Conservation (phyloP, 2,888 invertebrate genomes). For the Augiades crinisus region DNA sequence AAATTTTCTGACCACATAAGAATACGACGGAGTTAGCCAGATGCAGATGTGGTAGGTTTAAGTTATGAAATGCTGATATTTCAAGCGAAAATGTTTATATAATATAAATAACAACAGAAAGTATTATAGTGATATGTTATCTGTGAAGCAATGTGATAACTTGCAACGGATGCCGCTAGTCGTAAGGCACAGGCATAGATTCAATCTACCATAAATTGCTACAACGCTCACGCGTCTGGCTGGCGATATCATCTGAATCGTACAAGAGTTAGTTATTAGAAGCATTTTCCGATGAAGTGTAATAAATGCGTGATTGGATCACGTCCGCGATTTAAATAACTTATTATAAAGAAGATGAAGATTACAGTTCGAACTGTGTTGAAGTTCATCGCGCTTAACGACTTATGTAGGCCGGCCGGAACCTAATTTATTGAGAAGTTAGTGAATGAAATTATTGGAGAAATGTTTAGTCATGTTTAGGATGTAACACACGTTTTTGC, state of each 20-base stretch:
- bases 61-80: too few relatives aligned
- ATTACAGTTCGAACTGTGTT: conserved; percentile 4
- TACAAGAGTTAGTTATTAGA: conserved; percentile 10
- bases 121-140: neutral
- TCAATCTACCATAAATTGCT: conserved; percentile 34
- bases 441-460: neutral
- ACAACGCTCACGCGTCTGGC: conserved; percentile 25
- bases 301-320: conserved; percentile 17
- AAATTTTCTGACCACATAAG: too few relatives aligned
- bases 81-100: too few relatives aligned
- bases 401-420: neutral
- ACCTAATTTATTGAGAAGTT: conserved; percentile 1
- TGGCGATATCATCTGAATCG: conserved; percentile 13
- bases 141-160: neutral
- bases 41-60: too few relatives aligned
- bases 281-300: conserved; percentile 13
- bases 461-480: neutral
- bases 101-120: too few relatives aligned
- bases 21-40: too few relatives aligned
- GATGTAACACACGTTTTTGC: neutral
- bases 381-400: conserved; percentile 4
- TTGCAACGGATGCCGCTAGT: conserved; percentile 23
- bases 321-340: conserved; percentile 17
- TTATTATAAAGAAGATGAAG: conserved; percentile 14
- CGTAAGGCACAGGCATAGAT: conserved; percentile 19